Conservation (phyloP, 2,888 invertebrate species). For the Minunthozetes semirufus region DNA sequence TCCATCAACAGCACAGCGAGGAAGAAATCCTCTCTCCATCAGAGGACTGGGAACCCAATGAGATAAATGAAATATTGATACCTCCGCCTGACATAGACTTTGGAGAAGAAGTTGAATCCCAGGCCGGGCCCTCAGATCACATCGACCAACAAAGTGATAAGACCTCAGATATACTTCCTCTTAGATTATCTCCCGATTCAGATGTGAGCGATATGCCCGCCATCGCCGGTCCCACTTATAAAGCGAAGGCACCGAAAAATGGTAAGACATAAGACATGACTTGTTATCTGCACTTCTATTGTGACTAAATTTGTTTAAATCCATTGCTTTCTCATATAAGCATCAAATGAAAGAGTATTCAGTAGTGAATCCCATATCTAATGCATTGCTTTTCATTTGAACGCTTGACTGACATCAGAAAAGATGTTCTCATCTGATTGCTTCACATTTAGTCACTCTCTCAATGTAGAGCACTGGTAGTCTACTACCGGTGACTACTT, state of each 20-base stretch:
- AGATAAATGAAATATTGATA: neutral
- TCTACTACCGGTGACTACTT: constrained; percentile 7
- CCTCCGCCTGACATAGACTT: neutral
- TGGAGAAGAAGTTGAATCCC: neutral
- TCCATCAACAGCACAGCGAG: constrained; percentile 36
- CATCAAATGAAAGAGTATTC: neutral
- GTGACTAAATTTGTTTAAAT: neutral
- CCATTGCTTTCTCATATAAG: neutral
- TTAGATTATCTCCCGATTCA: constrained; percentile 29
- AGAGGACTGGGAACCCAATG: constrained; percentile 26
- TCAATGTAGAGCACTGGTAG: neutral
- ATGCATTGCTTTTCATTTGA: neutral
- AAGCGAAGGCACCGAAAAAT: constrained; percentile 40
- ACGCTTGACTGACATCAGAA: neutral
- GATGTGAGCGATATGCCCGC: constrained; percentile 34
- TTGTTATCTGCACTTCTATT: neutral
- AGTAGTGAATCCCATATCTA: neutral
- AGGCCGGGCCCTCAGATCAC: neutral
- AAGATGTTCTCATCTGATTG: neutral
- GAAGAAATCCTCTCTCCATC: constrained; percentile 37
- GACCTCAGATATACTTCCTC: constrained; percentile 23
- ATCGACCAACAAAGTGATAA: constrained; percentile 25
- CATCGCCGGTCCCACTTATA: constrained; percentile 36
- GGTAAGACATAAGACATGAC: too few species aligned
- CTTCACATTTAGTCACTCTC: neutral